Evolutionary conservation across 2,888 invertebrate genomes (phyloP).

Genomic region (Latheticus oryzae): DNA sequence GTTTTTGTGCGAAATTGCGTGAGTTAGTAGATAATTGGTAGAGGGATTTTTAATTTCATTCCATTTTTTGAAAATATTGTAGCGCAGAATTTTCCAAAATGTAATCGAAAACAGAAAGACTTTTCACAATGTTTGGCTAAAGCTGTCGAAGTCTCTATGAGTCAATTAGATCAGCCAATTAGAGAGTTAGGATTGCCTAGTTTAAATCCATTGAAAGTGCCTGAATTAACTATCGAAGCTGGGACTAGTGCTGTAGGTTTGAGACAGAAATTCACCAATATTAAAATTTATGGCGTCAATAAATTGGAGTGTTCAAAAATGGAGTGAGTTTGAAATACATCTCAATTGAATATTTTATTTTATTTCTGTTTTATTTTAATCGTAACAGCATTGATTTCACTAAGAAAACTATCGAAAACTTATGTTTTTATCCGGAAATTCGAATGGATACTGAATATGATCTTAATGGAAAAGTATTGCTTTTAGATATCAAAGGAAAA

Average conservation of each 20-base stretch:
- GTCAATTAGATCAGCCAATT: slow-evolving; percentile 4
- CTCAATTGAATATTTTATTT: background rate
- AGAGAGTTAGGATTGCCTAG: slow-evolving; percentile 7
- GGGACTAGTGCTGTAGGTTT: slow-evolving; percentile 7
- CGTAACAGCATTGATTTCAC: slow-evolving; percentile 5
- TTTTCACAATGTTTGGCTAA: slow-evolving; percentile 6
- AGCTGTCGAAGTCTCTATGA: slow-evolving; percentile 7
- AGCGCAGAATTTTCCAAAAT: slow-evolving; percentile 13
- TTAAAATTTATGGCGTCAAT: slow-evolving; percentile 2
- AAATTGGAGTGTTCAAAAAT: background rate
- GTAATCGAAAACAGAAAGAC: slow-evolving; percentile 10
- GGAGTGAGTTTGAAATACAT: slow-evolving; percentile 4
- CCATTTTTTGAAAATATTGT: no score
- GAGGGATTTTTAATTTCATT: no score
- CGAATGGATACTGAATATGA: slow-evolving; percentile 6
- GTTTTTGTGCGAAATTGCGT: no score
- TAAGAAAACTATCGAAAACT: background rate
- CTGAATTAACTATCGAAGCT: slow-evolving; percentile 12
- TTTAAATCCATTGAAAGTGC: slow-evolving; percentile 11
- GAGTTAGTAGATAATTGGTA: no score
- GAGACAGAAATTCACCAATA: slow-evolving; percentile 10
- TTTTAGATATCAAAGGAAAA: slow-evolving; percentile 4
- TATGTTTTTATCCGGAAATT: background rate
- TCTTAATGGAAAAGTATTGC: slow-evolving; percentile 1
- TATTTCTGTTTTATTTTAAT: no score